Percentiles rank a stretch among this genome's conserved stretches.
Conservation (phyloP, 2,888 invertebrate genomes). For the Nebria brevicollis region DNA sequence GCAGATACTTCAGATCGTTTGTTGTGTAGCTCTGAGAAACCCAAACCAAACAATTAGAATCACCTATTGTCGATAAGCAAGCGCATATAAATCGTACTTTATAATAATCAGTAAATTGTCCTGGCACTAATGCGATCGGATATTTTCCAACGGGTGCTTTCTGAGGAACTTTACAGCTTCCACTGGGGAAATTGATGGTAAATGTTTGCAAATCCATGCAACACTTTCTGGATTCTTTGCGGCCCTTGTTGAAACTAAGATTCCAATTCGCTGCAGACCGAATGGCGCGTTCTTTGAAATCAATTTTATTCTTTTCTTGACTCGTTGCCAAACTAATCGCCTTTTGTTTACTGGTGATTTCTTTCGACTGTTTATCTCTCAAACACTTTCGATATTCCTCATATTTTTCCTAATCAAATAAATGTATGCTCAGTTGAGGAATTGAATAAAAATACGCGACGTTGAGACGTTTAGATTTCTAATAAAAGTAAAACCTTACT, state of each 20-base stretch:
- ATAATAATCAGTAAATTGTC: slow-evolving; percentile 94
- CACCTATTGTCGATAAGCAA: not conserved
- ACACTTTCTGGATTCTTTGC: slow-evolving; percentile 80
- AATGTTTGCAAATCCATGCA: slow-evolving; percentile 94
- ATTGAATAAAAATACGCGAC: too few species aligned
- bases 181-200: slow-evolving; percentile 81
- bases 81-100: slow-evolving; percentile 61
- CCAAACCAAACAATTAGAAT: not conserved
- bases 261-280: slow-evolving; percentile 92
- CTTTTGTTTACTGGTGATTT: slow-evolving; percentile 74
- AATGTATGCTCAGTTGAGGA: not conserved
- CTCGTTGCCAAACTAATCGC: slow-evolving; percentile 69
- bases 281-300: slow-evolving; percentile 83
- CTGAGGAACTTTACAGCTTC: slow-evolving; percentile 55
- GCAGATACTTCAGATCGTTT: slow-evolving; percentile 89
- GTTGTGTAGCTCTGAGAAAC: slow-evolving; percentile 72
- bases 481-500: slow-evolving; percentile 26
- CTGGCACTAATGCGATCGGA: slow-evolving; percentile 93
- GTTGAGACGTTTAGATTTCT: not conserved
- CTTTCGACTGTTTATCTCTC: slow-evolving; percentile 75
- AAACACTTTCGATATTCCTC: slow-evolving; percentile 86
- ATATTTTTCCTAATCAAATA: slow-evolving; percentile 74
- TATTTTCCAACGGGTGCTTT: slow-evolving; percentile 73
- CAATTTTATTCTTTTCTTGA: slow-evolving; percentile 68
- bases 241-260: slow-evolving; percentile 80